phyloP scores from a whole-genome alignment of 2,113 vertebrate genomes.

The Clarias batrachus region DNA sequence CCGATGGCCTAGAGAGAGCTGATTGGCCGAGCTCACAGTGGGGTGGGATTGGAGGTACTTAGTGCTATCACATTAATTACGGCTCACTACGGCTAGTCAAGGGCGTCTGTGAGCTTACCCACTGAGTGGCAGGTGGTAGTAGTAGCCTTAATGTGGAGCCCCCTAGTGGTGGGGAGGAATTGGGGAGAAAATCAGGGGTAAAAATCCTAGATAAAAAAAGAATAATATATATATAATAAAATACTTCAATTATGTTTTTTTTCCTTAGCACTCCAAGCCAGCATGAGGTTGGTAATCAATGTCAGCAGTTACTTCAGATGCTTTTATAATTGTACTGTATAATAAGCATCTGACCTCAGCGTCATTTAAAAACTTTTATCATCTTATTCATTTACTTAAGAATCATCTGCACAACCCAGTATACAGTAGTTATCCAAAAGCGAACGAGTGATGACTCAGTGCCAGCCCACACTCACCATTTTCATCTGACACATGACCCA shows the following conservation, averaged over 20 bases:
- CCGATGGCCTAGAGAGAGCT: too few species aligned
- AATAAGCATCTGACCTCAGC: neutral
- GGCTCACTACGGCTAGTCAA: too few species aligned
- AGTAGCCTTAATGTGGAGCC: too few species aligned
- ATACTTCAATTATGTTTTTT: neutral
- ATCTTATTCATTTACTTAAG: neutral
- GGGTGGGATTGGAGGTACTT: too few species aligned
- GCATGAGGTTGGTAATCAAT: neutral
- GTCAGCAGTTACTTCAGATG: neutral
- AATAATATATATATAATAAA: neutral
- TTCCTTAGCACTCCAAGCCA: neutral
- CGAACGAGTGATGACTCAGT: neutral
- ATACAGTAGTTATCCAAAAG: neutral
- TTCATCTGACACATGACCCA: constrained; percentile 17
- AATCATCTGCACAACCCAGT: neutral
- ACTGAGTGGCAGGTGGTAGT: too few species aligned
- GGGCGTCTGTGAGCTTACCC: too few species aligned
- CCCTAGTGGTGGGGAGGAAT: too few species aligned
- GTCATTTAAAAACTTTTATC: neutral
- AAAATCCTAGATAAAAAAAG: too few species aligned
- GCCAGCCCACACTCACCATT: neutral
- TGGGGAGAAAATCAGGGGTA: too few species aligned
- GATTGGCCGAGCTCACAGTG: too few species aligned
- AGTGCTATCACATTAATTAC: too few species aligned
- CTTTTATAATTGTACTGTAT: neutral